phyloP scores from a whole-genome alignment of 2,113 vertebrate genomes.

The Xiphophorus maculatus region DNA sequence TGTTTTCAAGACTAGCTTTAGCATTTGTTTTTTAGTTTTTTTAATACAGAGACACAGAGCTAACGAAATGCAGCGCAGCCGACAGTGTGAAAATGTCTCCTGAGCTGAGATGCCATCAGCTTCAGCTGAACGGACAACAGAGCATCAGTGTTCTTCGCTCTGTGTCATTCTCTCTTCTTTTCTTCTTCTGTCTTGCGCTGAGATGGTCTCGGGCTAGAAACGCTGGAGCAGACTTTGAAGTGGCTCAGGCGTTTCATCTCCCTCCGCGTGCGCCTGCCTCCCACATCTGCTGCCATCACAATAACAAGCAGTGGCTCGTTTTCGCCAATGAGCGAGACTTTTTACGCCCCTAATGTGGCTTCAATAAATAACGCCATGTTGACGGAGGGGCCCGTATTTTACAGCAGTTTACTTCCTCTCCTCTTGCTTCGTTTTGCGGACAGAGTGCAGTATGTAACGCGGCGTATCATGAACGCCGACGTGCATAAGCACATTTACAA shows the following conservation, averaged over 20 bases:
- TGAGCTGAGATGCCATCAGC: constrained; percentile 17
- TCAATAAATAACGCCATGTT: constrained; percentile 74
- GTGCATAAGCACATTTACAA: constrained; percentile 39
- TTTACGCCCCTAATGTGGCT: constrained; percentile 67
- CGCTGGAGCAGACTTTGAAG: constrained; percentile 67
- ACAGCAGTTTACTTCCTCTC: constrained; percentile 62
- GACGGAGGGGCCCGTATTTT: constrained; percentile 67
- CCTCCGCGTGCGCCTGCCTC: constrained; percentile 52
- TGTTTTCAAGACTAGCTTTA: neutral
- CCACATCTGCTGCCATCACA: constrained; percentile 64
- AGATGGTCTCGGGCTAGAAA: constrained; percentile 44
- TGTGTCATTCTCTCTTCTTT: neutral
- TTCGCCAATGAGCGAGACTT: constrained; percentile 67
- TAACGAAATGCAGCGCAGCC: neutral
- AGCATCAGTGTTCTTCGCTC: constrained; percentile 33
- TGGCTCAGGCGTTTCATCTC: constrained; percentile 44
- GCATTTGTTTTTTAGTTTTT: neutral
- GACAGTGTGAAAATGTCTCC: constrained; percentile 19
- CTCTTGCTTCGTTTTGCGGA: constrained; percentile 22
- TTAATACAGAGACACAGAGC: neutral
- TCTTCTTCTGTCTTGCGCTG: constrained; percentile 2
- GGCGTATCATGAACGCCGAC: constrained; percentile 39
- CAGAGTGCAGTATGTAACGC: constrained; percentile 47
- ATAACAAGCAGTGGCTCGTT: constrained; percentile 70
- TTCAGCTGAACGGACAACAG: constrained; percentile 30